Evolutionary conservation across 2,113 vertebrate genomes (phyloP), one percentile per base, ranked within the genome.

Genomic region (Amblyopsis rosae): DNA sequence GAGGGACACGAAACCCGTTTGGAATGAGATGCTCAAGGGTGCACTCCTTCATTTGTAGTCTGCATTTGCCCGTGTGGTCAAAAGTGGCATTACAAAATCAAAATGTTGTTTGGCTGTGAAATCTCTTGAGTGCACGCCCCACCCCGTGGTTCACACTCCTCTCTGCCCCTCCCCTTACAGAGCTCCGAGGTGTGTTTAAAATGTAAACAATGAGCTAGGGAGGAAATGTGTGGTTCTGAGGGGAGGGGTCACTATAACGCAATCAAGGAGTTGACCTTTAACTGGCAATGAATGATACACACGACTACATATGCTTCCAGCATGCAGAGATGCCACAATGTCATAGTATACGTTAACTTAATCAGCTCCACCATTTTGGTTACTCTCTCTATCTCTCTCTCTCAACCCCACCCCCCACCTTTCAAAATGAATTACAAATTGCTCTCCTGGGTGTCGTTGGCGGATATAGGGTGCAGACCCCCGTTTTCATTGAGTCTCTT

Each of bases 401-500:
- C 17, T 32, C 13, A 6, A 19, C 19, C 54, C 10, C 54, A 6
- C 7, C 54, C 54, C 54, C 11, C 54, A 10, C n/a, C 6, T 11
- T 16, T 9, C 26, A 12, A 57, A n/a, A 11, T 53, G 35, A 13
- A 84, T 96, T 94, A 98, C 89, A 96, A 93, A 90, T 96, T 95
- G 89, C 95, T 97, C 80, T 95, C 92, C 0, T 94, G 95, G 77
- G 93, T 94, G 69, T 93, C 93, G 62, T 89, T 93, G 63, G 83
- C 85, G 59, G 94, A 87, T 83, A 96, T 95, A 77, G 95, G 96
- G 69, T 95, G 96, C 63, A 98, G 94, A 77, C 96, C 96, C 70
- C 96, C 96, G 0, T 96, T 98, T 87, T 95, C 97, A 49, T 98
- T 96, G 81, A 98, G 94, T 82, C 96, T 89, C 82, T 96, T 98